Evolutionary conservation across 2,888 invertebrate species (phyloP).

Genomic region (Mythimna vitellina): DNA sequence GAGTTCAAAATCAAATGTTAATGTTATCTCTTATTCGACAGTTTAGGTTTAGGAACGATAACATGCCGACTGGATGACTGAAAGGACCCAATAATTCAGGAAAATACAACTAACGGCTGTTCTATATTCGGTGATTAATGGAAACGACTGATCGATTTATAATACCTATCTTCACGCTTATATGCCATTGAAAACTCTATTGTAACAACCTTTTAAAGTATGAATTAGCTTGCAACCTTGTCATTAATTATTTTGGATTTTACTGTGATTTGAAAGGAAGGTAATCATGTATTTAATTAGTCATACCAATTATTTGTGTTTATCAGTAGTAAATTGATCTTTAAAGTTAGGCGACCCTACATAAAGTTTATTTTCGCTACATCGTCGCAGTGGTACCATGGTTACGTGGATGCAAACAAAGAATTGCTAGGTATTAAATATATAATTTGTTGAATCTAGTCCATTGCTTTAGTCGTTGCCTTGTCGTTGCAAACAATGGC

Average conservation of each 20-base stretch:
- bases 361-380: constrained; percentile 30
- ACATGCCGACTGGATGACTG: constrained; percentile 12
- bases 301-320: constrained; percentile 44
- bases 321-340: not conserved
- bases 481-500: constrained; percentile 25
- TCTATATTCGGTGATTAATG: constrained; percentile 33
- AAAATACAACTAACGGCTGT: constrained; percentile 11
- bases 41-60: constrained; percentile 18
- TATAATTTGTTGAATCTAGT: constrained; percentile 41
- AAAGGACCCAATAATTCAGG: constrained; percentile 28
- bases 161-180: not conserved
- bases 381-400: constrained; percentile 44
- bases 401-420: constrained; percentile 54
- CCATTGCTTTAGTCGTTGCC: constrained; percentile 27
- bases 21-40: constrained; percentile 17
- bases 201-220: not conserved
- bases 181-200: constrained; percentile 15
- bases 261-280: constrained; percentile 21
- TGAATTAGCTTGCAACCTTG: constrained; percentile 2
- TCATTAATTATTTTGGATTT: constrained; percentile 20
- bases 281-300: constrained; percentile 38
- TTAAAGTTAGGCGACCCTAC: not conserved
- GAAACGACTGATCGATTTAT: constrained; percentile 15
- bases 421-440: constrained; percentile 7
- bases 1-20: constrained; percentile 14